Evolutionary conservation across 2,113 vertebrate species (phyloP).

Genomic region (Myotis yumanensis): DNA sequence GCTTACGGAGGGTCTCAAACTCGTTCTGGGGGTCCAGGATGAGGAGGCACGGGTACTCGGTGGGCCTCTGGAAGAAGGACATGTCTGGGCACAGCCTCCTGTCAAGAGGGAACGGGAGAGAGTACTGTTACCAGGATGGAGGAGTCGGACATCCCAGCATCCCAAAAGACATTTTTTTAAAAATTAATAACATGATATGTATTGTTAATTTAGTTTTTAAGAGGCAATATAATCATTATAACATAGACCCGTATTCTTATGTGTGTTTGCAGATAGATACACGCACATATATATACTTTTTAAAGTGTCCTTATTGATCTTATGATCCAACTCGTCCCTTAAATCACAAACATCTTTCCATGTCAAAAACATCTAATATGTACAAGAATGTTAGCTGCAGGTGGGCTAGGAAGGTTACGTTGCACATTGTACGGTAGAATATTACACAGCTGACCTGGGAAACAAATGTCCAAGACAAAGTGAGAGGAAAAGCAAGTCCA

Average conservation of each 20-base stretch:
- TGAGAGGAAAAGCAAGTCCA: neutral
- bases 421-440: neutral
- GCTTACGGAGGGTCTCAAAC: conserved; percentile 93
- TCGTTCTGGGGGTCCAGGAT: conserved; percentile 98
- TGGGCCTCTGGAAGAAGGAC: conserved; percentile 97
- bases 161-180: neutral
- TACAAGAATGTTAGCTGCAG: neutral
- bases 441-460: neutral
- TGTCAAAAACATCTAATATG: neutral
- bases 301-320: neutral
- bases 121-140: neutral
- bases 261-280: neutral
- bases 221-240: neutral
- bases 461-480: neutral
- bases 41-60: conserved; percentile 94
- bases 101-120: conserved; percentile 2
- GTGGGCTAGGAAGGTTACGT: neutral
- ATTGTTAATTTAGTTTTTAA: neutral
- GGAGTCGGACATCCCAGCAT: neutral
- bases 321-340: neutral
- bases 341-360: neutral
- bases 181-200: neutral
- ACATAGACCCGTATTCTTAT: neutral
- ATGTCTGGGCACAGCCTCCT: conserved; percentile 98
- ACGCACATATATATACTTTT: neutral